Percentiles rank a stretch among this genome's conserved stretches.
These are phyloP conservation scores for Palaemon carinicauda DNA, from an alignment of 1,140 invertebrate genomes.

Conservation along the genomic window DNA sequence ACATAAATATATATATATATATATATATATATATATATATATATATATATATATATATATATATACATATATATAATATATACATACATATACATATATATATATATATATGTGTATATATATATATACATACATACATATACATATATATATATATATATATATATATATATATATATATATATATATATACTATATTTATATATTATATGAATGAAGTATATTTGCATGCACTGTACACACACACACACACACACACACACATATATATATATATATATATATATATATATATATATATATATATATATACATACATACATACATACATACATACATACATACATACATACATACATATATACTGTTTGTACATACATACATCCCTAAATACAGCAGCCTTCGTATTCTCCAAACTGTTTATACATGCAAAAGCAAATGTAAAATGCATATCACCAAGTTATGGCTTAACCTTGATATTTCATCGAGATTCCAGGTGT, in stretches of 20 bases:
- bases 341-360: too few relatives aligned
- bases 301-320: neutral
- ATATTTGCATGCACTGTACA: too few relatives aligned
- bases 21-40: neutral
- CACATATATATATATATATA: constrained; percentile 4
- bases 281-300: constrained; percentile 1
- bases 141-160: neutral
- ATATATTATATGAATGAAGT: too few relatives aligned
- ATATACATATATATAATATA: neutral
- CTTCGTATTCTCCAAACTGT: too few relatives aligned
- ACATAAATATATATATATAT: neutral
- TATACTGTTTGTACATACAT: too few relatives aligned
- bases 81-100: neutral
- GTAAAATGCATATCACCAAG: too few relatives aligned
- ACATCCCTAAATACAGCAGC: too few relatives aligned
- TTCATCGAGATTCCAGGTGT: too few relatives aligned
- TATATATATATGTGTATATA: neutral
- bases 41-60: neutral
- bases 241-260: too few relatives aligned
- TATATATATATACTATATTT: neutral
- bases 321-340: too few relatives aligned
- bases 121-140: neutral
- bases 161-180: neutral
- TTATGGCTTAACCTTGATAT: too few relatives aligned
- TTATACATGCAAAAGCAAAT: too few relatives aligned